A percentile compares a stretch with the other conserved stretches of the same genome.
These are phyloP conservation scores for Scomber japonicus DNA, from an alignment of 2,113 vertebrate genomes.

Conservation along the genomic window DNA sequence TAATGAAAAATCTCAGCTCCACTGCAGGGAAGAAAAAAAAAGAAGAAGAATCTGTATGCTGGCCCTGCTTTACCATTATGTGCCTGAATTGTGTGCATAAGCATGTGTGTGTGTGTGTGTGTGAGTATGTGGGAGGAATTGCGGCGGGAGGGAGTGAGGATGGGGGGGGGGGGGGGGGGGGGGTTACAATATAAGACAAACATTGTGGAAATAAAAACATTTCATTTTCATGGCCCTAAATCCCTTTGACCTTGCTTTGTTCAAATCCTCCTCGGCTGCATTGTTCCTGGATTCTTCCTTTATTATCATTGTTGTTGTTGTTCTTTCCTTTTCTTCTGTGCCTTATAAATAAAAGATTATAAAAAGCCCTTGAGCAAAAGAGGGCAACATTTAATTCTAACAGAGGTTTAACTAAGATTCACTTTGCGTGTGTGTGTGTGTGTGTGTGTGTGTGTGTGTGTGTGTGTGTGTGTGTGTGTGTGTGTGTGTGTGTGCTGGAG, in stretches of 20 bases:
- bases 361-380: slow-evolving; percentile 69
- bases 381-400: slow-evolving; percentile 68
- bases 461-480: not conserved
- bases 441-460: no score
- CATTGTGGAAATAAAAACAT: slow-evolving; percentile 62
- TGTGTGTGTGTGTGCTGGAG: not conserved
- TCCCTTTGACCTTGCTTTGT: slow-evolving; percentile 72
- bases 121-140: not conserved
- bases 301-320: slow-evolving; percentile 47
- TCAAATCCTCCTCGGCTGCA: slow-evolving; percentile 30
- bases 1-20: not conserved
- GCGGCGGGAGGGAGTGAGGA: not conserved
- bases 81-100: slow-evolving; percentile 14
- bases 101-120: not conserved
- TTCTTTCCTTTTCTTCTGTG: slow-evolving; percentile 38
- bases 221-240: slow-evolving; percentile 66
- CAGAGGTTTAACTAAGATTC: slow-evolving; percentile 55
- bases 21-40: not conserved
- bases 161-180: not conserved
- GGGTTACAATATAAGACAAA: slow-evolving; percentile 42
- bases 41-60: slow-evolving; percentile 27
- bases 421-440: slow-evolving; percentile 15
- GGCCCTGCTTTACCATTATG: not conserved
- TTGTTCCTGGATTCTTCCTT: slow-evolving; percentile 47
- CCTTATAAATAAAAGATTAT: slow-evolving; percentile 80